phyloP scores from a whole-genome alignment of 2,888 invertebrate species.

The Eubasilissa splendida region DNA sequence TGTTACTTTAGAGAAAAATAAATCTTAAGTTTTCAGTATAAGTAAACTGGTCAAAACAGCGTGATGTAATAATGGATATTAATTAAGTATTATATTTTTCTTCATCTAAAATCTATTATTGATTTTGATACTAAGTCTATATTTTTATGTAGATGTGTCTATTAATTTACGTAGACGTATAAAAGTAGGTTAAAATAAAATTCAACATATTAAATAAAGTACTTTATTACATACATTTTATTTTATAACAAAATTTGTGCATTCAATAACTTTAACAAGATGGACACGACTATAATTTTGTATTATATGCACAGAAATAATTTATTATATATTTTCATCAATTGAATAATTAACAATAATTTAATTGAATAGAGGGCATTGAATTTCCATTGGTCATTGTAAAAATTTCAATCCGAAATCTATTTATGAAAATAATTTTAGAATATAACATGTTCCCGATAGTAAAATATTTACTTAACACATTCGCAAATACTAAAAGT shows the following conservation, averaged over 20 bases:
- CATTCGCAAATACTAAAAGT: too few relatives aligned
- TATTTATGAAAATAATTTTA: conserved; percentile 13
- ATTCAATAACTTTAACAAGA: conserved; percentile 15
- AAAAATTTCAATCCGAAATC: conserved; percentile 5
- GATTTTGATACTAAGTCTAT: too few relatives aligned
- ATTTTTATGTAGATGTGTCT: too few relatives aligned
- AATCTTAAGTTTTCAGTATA: too few relatives aligned
- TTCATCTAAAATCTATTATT: neutral
- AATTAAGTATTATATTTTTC: neutral
- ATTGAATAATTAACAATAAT: conserved; percentile 19
- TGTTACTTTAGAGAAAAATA: too few relatives aligned
- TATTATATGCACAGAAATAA: conserved; percentile 21
- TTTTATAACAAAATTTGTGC: conserved; percentile 41
- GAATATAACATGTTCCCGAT: conserved; percentile 18
- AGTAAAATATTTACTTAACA: neutral
- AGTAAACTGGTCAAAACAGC: too few relatives aligned
- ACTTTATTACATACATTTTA: conserved; percentile 30
- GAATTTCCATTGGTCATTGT: conserved; percentile 34
- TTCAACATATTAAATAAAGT: conserved; percentile 1
- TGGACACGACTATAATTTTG: neutral
- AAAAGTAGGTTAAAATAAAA: too few relatives aligned
- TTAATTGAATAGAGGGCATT: conserved; percentile 9
- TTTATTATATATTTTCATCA: conserved; percentile 13
- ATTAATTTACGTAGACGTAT: too few relatives aligned
- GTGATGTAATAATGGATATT: too few relatives aligned